Evolutionary conservation across 2,888 invertebrate species (phyloP).

Genomic region (Calephelis perditalis): DNA sequence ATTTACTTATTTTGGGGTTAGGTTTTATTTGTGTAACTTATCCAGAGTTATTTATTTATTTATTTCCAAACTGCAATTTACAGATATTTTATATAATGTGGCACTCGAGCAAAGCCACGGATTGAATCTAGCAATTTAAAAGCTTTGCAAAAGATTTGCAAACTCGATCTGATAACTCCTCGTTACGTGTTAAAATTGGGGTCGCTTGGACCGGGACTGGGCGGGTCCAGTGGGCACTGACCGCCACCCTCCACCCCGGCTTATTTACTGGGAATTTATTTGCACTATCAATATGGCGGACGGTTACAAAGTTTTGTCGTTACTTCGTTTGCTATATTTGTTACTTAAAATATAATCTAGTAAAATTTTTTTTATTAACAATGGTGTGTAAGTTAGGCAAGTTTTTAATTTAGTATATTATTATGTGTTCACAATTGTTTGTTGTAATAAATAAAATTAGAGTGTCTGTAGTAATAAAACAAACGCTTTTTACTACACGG

Average conservation of each 20-base stretch:
- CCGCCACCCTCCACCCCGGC: conserved; percentile 50
- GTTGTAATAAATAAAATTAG: too few relatives aligned
- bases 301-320: conserved; percentile 23
- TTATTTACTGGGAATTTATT: conserved; percentile 64
- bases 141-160: conserved; percentile 2
- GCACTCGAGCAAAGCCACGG: too few relatives aligned
- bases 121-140: not conserved
- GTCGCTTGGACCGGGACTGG: conserved; percentile 33
- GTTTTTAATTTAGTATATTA: too few relatives aligned
- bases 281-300: conserved; percentile 55
- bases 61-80: too few relatives aligned
- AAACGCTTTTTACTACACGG: too few relatives aligned
- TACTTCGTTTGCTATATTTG: conserved; percentile 5
- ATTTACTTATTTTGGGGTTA: too few relatives aligned
- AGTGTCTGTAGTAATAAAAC: too few relatives aligned
- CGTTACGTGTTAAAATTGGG: conserved; percentile 27
- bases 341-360: too few relatives aligned
- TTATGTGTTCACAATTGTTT: too few relatives aligned
- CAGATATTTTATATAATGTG: too few relatives aligned
- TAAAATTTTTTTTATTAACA: not conserved
- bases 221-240: conserved; percentile 59
- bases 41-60: too few relatives aligned
- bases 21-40: too few relatives aligned
- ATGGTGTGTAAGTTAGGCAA: not conserved
- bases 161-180: conserved; percentile 1